Base-by-base conservation (phyloP, 2,888 invertebrate genomes). In the Ectemnius lituratus region DNA sequence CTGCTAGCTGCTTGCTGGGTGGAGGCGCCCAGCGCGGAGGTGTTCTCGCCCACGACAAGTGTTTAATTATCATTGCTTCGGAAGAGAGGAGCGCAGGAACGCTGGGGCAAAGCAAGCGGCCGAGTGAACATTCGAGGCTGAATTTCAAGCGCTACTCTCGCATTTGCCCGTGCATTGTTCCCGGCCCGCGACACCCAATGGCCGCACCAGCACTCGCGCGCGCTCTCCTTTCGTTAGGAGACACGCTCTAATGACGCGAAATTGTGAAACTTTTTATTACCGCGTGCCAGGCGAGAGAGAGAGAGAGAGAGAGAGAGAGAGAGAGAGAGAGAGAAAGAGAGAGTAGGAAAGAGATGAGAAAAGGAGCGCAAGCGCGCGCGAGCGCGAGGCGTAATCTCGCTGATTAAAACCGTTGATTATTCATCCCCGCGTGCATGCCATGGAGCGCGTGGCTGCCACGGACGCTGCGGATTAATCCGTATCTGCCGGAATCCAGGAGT, bases 341-440 rank as follows among this genome's bases (percentile, higher is more conserved):
- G 37, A 37, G 23, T 23, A 6, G 11, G 37, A 37, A 2, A 37
- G 37, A 37, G 37, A 11, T 6, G n/a, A 11, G 37, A 11, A 8
- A 11, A 11, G 11, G 37, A 37, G 37, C 8, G 37, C 23, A 3
- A 2, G 23, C 23, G 37, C 5, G 37, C 11, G 37, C 5, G 6
- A 37, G 37, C 5, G 37, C 37, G 71, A 59, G 58, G 52, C 62
- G 77, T 81, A 77, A 81, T 81, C 70, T 71, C 72, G 76, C 68
- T 80, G 78, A 81, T 81, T 81, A 81, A 80, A 76, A 78, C 72
- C 74, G 52, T 80, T 80, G 75, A 77, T 75, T 80, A 80, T 78
- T 72, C 80, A 73, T 75, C 70, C 75, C 80, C 78, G 80, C 68
- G 70, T 72, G 37, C 8, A 37, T 37, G 37, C 37, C 37, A 8